These are phyloP conservation scores for Periophthalmus magnuspinnatus DNA, from an alignment of 2,797 vertebrate genomes.

Conservation along the genomic window DNA sequence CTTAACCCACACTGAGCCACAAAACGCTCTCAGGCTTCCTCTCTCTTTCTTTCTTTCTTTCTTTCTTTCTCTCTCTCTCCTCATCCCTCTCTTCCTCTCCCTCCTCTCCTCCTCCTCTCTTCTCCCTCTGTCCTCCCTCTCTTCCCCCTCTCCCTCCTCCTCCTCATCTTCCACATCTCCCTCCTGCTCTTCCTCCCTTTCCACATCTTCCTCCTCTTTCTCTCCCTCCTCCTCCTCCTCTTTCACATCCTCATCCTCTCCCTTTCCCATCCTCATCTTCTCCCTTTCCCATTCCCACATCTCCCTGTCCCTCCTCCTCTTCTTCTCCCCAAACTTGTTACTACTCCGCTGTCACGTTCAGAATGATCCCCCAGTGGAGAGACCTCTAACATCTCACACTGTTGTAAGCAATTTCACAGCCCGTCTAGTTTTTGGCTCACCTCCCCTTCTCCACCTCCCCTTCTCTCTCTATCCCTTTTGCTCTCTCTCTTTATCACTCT, in stretches of 20 bases:
- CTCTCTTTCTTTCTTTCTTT: no score
- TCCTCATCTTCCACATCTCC: no score
- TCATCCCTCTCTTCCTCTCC: no score
- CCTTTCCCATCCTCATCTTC: slow-evolving; percentile 1
- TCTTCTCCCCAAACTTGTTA: slow-evolving; percentile 27
- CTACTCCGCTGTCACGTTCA: slow-evolving; percentile 52
- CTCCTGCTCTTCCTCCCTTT: no score
- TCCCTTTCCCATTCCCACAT: slow-evolving; percentile 7
- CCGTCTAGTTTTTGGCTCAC: slow-evolving; percentile 62
- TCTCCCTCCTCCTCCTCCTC: no score
- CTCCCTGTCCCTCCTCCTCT: neutral
- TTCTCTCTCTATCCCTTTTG: slow-evolving; percentile 1
- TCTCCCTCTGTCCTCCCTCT: no score
- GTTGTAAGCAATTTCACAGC: slow-evolving; percentile 74
- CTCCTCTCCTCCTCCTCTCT: no score
- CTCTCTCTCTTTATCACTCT: neutral
- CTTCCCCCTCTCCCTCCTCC: no score
- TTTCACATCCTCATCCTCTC: no score
- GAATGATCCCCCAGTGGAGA: slow-evolving; percentile 40
- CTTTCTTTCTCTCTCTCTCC: no score
- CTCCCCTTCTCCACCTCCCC: slow-evolving; percentile 38
- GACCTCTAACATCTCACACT: slow-evolving; percentile 58
- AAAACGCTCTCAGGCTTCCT: no score
- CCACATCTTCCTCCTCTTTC: no score
- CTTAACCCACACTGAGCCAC: neutral